Conservation (phyloP, 2,113 vertebrate genomes). For the Rhinoderma darwinii region DNA sequence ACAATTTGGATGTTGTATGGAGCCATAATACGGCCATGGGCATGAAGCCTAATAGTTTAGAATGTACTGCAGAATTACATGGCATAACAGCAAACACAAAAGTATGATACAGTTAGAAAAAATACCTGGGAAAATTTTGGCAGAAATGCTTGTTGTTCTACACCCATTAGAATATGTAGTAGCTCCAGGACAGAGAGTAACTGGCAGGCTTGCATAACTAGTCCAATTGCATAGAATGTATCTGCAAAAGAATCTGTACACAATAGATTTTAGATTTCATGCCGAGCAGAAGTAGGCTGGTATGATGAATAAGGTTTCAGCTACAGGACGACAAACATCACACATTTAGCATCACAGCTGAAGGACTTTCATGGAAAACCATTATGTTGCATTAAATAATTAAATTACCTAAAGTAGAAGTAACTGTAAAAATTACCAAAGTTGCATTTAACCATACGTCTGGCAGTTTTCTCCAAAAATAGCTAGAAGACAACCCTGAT, state of each 20-base stretch:
- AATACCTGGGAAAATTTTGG: conserved; percentile 86
- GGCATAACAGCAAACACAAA: neutral
- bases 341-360: neutral
- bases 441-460: too few relatives aligned
- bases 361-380: neutral
- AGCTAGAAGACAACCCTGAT: too few relatives aligned
- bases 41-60: too few relatives aligned
- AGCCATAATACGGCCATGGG: too few relatives aligned
- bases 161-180: conserved; percentile 83
- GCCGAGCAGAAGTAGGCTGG: neutral
- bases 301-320: neutral
- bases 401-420: too few relatives aligned
- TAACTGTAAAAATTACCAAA: too few relatives aligned
- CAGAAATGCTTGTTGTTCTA: conserved; percentile 80
- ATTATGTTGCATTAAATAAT: too few relatives aligned
- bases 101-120: neutral
- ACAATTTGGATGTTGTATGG: too few relatives aligned
- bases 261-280: conserved; percentile 10
- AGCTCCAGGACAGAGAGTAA: conserved; percentile 85
- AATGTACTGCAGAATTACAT: too few relatives aligned
- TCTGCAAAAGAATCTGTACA: conserved; percentile 83
- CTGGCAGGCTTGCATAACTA: conserved; percentile 90
- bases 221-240: conserved; percentile 89
- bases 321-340: neutral
- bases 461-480: too few relatives aligned